These are phyloP conservation scores for Suillia variegata DNA, from an alignment of 2,888 invertebrate species.

Conservation along the genomic window DNA sequence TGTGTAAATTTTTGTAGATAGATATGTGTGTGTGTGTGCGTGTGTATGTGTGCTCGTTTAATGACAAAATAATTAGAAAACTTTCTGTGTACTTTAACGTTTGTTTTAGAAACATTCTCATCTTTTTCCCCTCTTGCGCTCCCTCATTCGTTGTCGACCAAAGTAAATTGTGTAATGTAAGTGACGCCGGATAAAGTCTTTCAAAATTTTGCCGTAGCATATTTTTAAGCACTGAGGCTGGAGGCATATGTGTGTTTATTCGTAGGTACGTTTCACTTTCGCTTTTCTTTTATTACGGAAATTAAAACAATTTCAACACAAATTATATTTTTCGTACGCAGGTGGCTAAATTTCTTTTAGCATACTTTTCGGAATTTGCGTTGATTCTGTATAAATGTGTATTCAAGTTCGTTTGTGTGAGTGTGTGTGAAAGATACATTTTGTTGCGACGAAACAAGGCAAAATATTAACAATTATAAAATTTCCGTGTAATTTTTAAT, in stretches of 20 bases:
- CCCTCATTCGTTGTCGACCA: no score
- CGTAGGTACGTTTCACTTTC: neutral
- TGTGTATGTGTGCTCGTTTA: constrained; percentile 48
- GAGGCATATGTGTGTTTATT: neutral
- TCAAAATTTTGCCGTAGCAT: neutral
- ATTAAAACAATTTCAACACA: neutral
- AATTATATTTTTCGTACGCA: constrained; percentile 2
- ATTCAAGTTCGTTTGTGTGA: no score
- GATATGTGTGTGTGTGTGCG: constrained; percentile 37
- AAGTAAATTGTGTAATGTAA: neutral
- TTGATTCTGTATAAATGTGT: no score
- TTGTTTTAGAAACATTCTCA: constrained; percentile 23
- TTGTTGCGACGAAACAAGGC: no score
- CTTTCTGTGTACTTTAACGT: constrained; percentile 50
- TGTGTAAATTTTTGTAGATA: neutral
- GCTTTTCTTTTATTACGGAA: neutral
- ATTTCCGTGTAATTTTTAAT: no score
- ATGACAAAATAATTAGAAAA: constrained; percentile 62
- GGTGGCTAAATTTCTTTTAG: no score
- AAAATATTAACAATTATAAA: no score
- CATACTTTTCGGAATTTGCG: no score
- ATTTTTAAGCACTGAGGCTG: neutral
- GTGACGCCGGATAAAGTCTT: neutral
- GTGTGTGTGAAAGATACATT: no score
- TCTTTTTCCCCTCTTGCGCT: no score